Percentiles rank a stretch among this genome's conserved stretches.
Conservation (phyloP, 2,113 vertebrate genomes). For the Patagioenas fasciata region DNA sequence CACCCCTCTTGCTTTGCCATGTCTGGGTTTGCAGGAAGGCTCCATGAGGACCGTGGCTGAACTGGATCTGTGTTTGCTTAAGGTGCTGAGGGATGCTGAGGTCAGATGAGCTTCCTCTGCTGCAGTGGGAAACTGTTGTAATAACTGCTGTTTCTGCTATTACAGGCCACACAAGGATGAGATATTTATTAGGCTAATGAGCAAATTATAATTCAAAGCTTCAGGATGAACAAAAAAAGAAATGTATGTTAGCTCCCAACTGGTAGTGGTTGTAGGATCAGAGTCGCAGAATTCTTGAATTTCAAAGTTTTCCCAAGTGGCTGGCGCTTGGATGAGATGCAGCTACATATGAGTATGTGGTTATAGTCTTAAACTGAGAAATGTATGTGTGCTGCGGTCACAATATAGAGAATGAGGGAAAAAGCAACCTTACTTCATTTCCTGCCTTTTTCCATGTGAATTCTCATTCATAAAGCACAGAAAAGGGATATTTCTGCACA, state of each 20-base stretch:
- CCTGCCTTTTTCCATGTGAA: conserved; percentile 4
- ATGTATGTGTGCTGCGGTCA: neutral
- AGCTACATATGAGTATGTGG: neutral
- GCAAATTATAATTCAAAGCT: conserved; percentile 64
- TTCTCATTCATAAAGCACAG: conserved; percentile 35
- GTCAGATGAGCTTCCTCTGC: conserved; percentile 8
- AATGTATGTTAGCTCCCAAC: conserved; percentile 62
- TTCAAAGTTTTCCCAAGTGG: conserved; percentile 50
- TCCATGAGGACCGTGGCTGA: neutral
- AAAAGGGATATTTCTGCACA: neutral
- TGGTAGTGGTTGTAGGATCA: conserved; percentile 46
- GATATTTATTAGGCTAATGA: conserved; percentile 67
- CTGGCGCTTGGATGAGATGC: neutral
- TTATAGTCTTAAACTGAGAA: neutral
- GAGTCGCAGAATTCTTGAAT: conserved; percentile 32
- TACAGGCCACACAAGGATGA: conserved; percentile 32
- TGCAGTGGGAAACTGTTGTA: conserved; percentile 8
- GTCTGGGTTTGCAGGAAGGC: conserved; percentile 1
- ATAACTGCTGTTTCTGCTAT: conserved; percentile 38
- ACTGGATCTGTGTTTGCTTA: neutral
- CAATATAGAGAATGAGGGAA: neutral
- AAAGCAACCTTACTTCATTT: conserved; percentile 36
- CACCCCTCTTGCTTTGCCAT: neutral
- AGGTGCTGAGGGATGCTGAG: conserved; percentile 49
- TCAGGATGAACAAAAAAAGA: conserved; percentile 48